These are phyloP conservation scores for Colistium nudipinnis DNA, from an alignment of 2,113 vertebrate species.

Conservation along the genomic window DNA sequence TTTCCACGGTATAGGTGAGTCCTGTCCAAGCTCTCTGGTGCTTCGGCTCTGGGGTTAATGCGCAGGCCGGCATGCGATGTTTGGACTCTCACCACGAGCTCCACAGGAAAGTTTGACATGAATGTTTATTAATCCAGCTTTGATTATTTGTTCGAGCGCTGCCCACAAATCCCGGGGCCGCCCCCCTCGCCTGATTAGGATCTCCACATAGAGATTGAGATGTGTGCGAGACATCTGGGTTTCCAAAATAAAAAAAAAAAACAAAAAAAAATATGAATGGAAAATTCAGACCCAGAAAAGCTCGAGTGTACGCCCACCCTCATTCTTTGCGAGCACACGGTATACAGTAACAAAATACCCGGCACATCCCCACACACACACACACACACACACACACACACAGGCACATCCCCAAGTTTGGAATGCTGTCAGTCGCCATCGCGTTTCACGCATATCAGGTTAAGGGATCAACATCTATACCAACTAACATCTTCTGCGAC, in stretches of 20 bases:
- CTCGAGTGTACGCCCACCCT: not conserved
- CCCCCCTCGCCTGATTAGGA: not conserved
- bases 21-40: not conserved
- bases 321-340: not conserved
- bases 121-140: constrained; percentile 11
- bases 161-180: not conserved
- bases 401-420: constrained; percentile 39
- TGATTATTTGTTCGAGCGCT: constrained; percentile 14
- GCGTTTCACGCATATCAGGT: constrained; percentile 58
- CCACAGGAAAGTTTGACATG: constrained; percentile 7
- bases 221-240: not conserved
- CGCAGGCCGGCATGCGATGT: not conserved
- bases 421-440: constrained; percentile 53
- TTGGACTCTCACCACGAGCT: not conserved
- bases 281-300: constrained; percentile 32
- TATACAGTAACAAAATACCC: constrained; percentile 32
- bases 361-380: constrained; percentile 39
- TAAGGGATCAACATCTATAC: constrained; percentile 53
- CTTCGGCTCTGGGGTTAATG: not conserved
- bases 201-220: not conserved
- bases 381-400: constrained; percentile 43
- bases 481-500: constrained; percentile 60
- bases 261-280: constrained; percentile 18
- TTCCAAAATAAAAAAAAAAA: too few relatives aligned
- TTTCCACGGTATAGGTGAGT: too few relatives aligned